Percentiles rank a stretch among this genome's conserved stretches.
These are phyloP conservation scores for Noctuana brunneofusca DNA, from an alignment of 2,888 invertebrate species.

Conservation along the genomic window DNA sequence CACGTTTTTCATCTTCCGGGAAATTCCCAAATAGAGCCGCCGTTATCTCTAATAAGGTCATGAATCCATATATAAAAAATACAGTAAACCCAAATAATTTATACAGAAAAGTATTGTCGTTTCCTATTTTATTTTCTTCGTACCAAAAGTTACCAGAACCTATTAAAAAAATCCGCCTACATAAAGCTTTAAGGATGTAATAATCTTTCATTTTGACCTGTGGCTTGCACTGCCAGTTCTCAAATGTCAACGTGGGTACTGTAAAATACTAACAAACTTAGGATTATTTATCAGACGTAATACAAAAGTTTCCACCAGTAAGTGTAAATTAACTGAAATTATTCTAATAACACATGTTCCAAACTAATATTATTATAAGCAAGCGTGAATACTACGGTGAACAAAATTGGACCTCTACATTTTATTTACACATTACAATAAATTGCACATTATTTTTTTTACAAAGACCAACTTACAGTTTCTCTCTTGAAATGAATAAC, in stretches of 20 bases:
- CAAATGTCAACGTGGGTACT: background rate
- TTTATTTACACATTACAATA: no score
- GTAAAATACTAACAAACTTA: background rate
- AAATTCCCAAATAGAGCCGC: slow-evolving; percentile 62
- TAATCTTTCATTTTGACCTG: slow-evolving; percentile 59
- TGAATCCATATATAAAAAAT: slow-evolving; percentile 55
- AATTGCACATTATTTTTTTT: no score
- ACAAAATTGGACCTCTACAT: background rate
- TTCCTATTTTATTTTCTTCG: slow-evolving; percentile 53
- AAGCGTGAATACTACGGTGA: background rate
- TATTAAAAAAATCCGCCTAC: slow-evolving; percentile 56
- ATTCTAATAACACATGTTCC: background rate
- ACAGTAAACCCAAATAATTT: slow-evolving; percentile 50
- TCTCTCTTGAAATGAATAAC: no score
- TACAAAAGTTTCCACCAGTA: background rate
- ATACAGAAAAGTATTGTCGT: slow-evolving; percentile 59
- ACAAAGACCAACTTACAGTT: no score
- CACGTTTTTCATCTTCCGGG: slow-evolving; percentile 68
- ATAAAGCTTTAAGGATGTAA: slow-evolving; percentile 57
- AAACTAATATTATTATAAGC: slow-evolving; percentile 1
- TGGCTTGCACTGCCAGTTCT: background rate
- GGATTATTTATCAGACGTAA: background rate
- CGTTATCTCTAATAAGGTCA: slow-evolving; percentile 69
- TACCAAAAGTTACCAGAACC: slow-evolving; percentile 75
- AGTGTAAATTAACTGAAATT: background rate